Percentiles rank a stretch among this genome's conserved stretches.
Evolutionary conservation across 1,140 invertebrate species (phyloP).

Genomic region (Elysia chlorotica): DNA sequence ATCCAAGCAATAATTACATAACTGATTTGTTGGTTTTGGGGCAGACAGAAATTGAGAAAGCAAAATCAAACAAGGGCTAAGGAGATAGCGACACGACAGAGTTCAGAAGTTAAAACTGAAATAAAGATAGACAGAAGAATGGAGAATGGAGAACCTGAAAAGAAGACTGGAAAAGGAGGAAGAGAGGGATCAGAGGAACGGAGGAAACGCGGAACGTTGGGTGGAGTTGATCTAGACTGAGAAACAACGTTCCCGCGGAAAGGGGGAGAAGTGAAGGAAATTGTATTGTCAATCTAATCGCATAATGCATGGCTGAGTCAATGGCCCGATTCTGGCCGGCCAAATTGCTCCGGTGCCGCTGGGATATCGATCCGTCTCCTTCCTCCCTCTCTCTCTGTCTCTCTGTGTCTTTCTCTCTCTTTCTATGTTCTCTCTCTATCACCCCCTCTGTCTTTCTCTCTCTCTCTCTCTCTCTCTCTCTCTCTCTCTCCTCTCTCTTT

Average conservation of each 20-base stretch:
- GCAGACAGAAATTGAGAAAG: too few relatives aligned
- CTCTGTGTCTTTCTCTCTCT: not conserved
- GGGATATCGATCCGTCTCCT: conserved; percentile 12
- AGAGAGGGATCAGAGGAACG: conserved; percentile 1
- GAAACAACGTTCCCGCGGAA: too few relatives aligned
- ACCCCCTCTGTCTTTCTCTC: too few relatives aligned
- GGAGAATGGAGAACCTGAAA: not conserved
- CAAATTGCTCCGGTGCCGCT: conserved; percentile 19
- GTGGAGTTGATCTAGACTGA: not conserved
- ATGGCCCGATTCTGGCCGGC: conserved; percentile 16
- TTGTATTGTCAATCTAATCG: conserved; percentile 27
- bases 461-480: not conserved
- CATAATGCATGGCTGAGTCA: conserved; percentile 27
- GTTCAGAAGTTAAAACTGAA: too few relatives aligned
- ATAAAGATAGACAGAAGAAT: not conserved
- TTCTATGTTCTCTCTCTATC: not conserved
- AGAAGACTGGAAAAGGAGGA: conserved; percentile 1
- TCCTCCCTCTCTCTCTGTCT: not conserved
- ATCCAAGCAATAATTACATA: too few relatives aligned
- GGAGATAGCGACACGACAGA: too few relatives aligned
- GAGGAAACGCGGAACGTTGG: not conserved
- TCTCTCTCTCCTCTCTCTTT: conserved; percentile 1
- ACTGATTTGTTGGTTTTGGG: too few relatives aligned
- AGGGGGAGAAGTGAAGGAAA: conserved; percentile 14
- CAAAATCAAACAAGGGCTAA: too few relatives aligned